phyloP scores from a whole-genome alignment of 2,888 invertebrate genomes.

The Cabera pusaria region DNA sequence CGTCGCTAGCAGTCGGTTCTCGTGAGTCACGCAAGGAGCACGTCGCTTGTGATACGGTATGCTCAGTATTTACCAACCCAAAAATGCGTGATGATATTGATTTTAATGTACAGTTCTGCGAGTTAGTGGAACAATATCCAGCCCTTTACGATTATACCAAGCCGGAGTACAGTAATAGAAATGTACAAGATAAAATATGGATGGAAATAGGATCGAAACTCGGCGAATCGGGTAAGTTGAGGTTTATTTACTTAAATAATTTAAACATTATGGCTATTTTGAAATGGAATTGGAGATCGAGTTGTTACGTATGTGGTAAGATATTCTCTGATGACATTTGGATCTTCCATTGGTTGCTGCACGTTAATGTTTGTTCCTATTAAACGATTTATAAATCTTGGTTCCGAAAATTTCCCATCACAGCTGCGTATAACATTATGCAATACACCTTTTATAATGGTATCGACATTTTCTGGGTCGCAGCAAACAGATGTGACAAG shows the following conservation, averaged over 20 bases:
- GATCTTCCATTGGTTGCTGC: too few relatives aligned
- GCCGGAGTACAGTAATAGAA: constrained; percentile 17
- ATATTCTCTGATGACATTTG: too few relatives aligned
- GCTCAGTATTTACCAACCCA: too few relatives aligned
- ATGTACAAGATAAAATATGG: constrained; percentile 31
- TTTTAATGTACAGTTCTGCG: too few relatives aligned
- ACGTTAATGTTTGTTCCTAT: too few relatives aligned
- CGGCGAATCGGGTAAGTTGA: neutral
- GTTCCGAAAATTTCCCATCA: neutral
- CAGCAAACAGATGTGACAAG: constrained; percentile 1
- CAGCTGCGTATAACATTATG: constrained; percentile 19
- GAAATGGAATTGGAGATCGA: constrained; percentile 11
- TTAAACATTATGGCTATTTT: constrained; percentile 12
- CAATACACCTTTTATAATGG: constrained; percentile 26
- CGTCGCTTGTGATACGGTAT: too few relatives aligned
- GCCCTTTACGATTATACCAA: too few relatives aligned
- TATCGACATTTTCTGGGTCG: constrained; percentile 18
- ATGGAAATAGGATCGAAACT: constrained; percentile 23
- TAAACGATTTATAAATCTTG: too few relatives aligned
- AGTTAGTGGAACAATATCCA: too few relatives aligned
- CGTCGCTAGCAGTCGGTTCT: too few relatives aligned
- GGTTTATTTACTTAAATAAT: constrained; percentile 22
- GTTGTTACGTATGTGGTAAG: constrained; percentile 6
- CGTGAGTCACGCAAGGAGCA: too few relatives aligned
- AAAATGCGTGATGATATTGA: too few relatives aligned